Evolutionary conservation across 2,797 vertebrate genomes (phyloP), one percentile per base, ranked within the genome.

Genomic region (Pangasius sanitwongsei): DNA sequence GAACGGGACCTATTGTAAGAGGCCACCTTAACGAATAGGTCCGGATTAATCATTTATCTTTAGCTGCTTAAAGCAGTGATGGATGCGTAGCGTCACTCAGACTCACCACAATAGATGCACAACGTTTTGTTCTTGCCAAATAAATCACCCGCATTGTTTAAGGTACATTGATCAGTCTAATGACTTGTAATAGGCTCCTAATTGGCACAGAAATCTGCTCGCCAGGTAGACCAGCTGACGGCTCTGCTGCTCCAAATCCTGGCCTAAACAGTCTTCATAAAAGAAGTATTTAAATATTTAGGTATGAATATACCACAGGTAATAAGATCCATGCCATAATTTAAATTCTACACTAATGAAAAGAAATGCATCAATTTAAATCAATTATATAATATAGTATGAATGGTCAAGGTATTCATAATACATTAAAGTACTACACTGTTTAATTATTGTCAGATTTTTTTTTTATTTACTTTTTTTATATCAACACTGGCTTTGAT

Each of bases 151-250:
- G 93, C 96, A 97, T 99, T 98, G 97, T 99, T 98, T 99, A 98
- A 98, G 98, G 97, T 97, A 98, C 98, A 98, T 98, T 98, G 97
- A 98, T 99, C 98, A 98, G 97, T 98, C 97, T 98, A 98, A 99
- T 98, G 97, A 96, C 97, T 97, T 97, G 97, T 99, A 98, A 99
- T 98, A 96, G 97, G 96, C 94, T 97, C 96, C 97, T 98, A 98
- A 98, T 99, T 98, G 97, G 97, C 96, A 95, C 94, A 96, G 96
- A 96, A 97, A 97, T 96, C 96, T 96, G 96, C 96, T 96, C 96
- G 95, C 96, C 95, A 96, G 96, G 95, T 95, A 94, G 57, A 78
- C 92, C 93, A 94, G 95, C 94, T 94, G 93, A 94, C 95, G 70
- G 44, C 28, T 78, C 15, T 28, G 37, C 11, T 70, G 72, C 61